Base-by-base conservation (phyloP, 2,797 vertebrate species). In the Tangara arthus region DNA sequence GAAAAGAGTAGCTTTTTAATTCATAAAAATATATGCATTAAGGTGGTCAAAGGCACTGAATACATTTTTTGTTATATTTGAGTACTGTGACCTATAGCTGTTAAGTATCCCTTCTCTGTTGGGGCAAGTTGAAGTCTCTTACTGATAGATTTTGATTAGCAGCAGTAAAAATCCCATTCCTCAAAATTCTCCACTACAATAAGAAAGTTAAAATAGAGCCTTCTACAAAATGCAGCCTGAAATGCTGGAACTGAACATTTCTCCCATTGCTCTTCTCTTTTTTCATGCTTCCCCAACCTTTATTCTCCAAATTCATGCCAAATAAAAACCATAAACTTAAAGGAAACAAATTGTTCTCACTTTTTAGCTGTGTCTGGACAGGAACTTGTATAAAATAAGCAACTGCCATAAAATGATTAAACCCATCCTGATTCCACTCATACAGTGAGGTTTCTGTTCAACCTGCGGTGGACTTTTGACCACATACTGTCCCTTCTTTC, bases 1-100 rank as follows among this genome's bases (percentile, higher is more conserved):
- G 41, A 96, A 91, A 95, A 93, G 1, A 91, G 11, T 11, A 82
- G 17, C 9, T 71, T 93, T 95, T 90, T 47, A 93, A 90, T 68
- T 80, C 7, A 56, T 42, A 82, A 55, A 65, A 89, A 65, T 39
- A 2, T 6, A 55, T 6, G 5, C 9, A 63, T 66, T 72, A 66
- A 82, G 46, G 80, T 15, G 12, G 18, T 19, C 64, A 87, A 12
- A 76, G 65, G 28, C 17, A 75, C 15, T 32, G 28, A 92, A 81
- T 34, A 7, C 9, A 50, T 61, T 55, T 94, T 56, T 83, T 79
- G 9, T 52, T 90, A 18, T 66, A 47, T n/a, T 53, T 53, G 16
- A 89, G 24, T 34, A 73, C 16, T 57, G 22, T 17, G 32, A 30
- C 32, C 24, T 39, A 75, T 8, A 80, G 30, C 15, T 87, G 39